Conservation (phyloP, 2,888 invertebrate genomes). For the Saturnia pavonia region DNA sequence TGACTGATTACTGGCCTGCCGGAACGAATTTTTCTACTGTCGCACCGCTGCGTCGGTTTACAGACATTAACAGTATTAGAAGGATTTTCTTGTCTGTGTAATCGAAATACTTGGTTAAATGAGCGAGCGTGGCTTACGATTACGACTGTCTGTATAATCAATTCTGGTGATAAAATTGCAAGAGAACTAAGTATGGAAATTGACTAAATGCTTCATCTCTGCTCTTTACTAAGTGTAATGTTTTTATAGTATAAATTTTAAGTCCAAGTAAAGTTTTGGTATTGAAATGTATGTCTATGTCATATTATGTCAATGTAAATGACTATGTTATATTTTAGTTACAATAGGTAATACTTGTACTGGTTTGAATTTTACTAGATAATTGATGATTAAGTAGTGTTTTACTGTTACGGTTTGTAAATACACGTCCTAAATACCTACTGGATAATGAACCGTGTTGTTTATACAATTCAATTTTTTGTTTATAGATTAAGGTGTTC, state of each 20-base stretch:
- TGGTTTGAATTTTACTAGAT: no score
- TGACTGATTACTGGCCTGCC: slow-evolving; percentile 69
- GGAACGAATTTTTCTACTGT: slow-evolving; percentile 66
- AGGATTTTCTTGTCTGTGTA: slow-evolving; percentile 56
- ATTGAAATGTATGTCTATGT: no score
- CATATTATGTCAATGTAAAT: no score
- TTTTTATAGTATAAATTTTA: no score
- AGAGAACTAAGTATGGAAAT: not conserved
- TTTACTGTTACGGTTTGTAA: no score
- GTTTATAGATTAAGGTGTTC: not conserved
- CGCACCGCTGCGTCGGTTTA: slow-evolving; percentile 43
- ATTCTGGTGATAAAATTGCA: not conserved
- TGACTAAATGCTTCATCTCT: not conserved
- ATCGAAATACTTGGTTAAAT: slow-evolving; percentile 56
- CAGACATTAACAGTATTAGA: slow-evolving; percentile 61
- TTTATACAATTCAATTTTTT: not conserved
- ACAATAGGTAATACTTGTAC: no score
- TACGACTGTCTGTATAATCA: not conserved
- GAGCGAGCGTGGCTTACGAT: slow-evolving; percentile 25
- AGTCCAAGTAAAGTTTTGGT: no score
- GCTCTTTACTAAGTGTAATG: not conserved
- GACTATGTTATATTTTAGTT: no score
- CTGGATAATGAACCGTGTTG: no score
- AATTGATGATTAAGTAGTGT: no score
- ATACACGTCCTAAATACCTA: no score